Conservation (phyloP, 2,797 vertebrate genomes). For the Gymnoscopelus microlampas region DNA sequence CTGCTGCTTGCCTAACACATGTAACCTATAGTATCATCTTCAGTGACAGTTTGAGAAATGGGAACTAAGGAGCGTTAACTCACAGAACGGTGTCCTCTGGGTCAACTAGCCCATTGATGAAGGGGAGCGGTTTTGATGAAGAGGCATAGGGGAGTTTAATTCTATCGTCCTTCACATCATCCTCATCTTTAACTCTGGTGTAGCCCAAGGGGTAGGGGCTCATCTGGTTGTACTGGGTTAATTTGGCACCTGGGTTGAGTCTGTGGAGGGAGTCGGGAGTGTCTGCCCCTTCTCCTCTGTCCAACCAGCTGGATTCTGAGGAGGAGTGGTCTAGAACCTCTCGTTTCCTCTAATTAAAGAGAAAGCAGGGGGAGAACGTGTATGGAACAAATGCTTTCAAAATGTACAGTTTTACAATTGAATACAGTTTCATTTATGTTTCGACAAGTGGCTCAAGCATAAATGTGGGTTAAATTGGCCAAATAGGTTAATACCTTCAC, state of each 20-base stretch:
- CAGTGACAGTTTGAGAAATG: background rate
- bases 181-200: background rate
- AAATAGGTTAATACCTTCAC: constrained; percentile 74
- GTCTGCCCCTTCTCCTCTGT: constrained; percentile 65
- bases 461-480: background rate
- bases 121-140: constrained; percentile 49
- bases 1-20: background rate
- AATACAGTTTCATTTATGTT: background rate
- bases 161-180: constrained; percentile 29
- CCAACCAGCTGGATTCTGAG: constrained; percentile 74
- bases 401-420: background rate
- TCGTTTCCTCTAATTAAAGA: constrained; percentile 55
- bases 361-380: constrained; percentile 1
- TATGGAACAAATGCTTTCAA: background rate
- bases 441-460: background rate
- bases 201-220: constrained; percentile 3
- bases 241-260: constrained; percentile 51
- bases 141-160: constrained; percentile 56
- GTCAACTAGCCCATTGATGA: constrained; percentile 67
- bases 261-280: constrained; percentile 69
- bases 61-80: constrained; percentile 33
- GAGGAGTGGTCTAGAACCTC: constrained; percentile 61
- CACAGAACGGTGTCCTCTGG: constrained; percentile 67
- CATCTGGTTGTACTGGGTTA: background rate
- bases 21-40: background rate